Evolutionary conservation across 2,797 vertebrate species (phyloP), one percentile per base, ranked within the genome.

Genomic region (Pantherophis vulpinus): DNA sequence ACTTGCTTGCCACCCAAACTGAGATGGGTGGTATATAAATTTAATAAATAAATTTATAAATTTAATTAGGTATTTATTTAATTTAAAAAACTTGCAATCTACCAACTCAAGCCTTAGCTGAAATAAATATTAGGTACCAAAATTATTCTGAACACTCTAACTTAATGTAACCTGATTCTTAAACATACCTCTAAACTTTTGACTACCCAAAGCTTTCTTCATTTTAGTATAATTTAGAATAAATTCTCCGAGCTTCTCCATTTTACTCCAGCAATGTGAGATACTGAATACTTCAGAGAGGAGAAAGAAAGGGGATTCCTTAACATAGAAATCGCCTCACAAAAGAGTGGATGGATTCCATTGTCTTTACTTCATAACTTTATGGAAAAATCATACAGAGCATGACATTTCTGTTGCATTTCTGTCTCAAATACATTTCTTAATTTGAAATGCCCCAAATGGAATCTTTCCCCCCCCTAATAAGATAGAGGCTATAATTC

Each of bases 401-500:
- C 12, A 2, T 54, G 14, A 61, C 20, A 20, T 90, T 7, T 93
- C 23, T 63, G 20, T 66, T 51, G 74, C 27, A 74, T 56, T 91
- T 12, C n/a, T 56, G 27, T 37, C 32, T 51, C 27, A 32, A 56
- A 32, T 79, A 32, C 27, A 25, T 56, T 79, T 55, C 11, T 70
- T 16, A 86, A 87, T 86, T 10, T 88, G 25, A 59, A n/a, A 23
- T 32, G 20, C 29, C 16, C 3, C 5, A 47, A 47, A 87, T 89
- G 55, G 42, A 32, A 83, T 89, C 12, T 3, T 1, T 1, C 1
- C 0, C 7, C 0, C 1, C 1, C 4, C 55, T 3, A 9, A 29
- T 42, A 70, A 11, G 1, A 54, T 88, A 60, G 18, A 20, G 14
- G 29, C 66, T 0, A 18, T 55, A 58, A n/a, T 4, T n/a, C 0